Evolutionary conservation across 2,888 invertebrate species (phyloP).

Genomic region (Drosophila parthenogenetica): DNA sequence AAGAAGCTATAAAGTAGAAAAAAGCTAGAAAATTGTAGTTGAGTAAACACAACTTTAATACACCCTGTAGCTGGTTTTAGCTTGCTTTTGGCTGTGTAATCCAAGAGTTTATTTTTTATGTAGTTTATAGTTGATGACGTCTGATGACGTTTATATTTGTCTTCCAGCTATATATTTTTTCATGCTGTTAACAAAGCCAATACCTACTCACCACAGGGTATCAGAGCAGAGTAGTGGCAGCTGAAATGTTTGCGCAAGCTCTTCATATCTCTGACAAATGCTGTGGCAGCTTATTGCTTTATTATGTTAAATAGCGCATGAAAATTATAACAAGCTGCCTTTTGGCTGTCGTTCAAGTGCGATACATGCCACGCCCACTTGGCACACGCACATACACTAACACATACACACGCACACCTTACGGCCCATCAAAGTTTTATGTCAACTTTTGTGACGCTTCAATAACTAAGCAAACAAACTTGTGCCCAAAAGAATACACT

Average conservation of each 20-base stretch:
- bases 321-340: slow-evolving; percentile 71
- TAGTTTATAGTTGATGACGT: too few relatives aligned
- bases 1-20: slow-evolving; percentile 12
- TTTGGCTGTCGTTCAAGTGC: slow-evolving; percentile 51
- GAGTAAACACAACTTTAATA: too few relatives aligned
- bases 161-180: too few relatives aligned
- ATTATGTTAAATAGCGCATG: slow-evolving; percentile 79
- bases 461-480: slow-evolving; percentile 48
- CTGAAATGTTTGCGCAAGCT: slow-evolving; percentile 45
- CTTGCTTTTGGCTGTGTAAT: too few relatives aligned
- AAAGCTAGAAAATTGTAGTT: background rate
- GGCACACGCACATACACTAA: background rate
- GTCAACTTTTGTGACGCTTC: slow-evolving; percentile 43
- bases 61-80: too few relatives aligned
- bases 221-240: background rate
- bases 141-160: too few relatives aligned
- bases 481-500: slow-evolving; percentile 15
- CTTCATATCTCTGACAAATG: slow-evolving; percentile 34
- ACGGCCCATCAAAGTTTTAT: slow-evolving; percentile 42
- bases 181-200: too few relatives aligned
- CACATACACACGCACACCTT: slow-evolving; percentile 3
- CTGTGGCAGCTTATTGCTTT: slow-evolving; percentile 73
- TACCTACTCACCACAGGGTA: too few relatives aligned
- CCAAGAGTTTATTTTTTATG: too few relatives aligned
- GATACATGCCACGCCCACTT: slow-evolving; percentile 49